phyloP scores from a whole-genome alignment of 2,113 vertebrate genomes.

The Charadrius vociferus region DNA sequence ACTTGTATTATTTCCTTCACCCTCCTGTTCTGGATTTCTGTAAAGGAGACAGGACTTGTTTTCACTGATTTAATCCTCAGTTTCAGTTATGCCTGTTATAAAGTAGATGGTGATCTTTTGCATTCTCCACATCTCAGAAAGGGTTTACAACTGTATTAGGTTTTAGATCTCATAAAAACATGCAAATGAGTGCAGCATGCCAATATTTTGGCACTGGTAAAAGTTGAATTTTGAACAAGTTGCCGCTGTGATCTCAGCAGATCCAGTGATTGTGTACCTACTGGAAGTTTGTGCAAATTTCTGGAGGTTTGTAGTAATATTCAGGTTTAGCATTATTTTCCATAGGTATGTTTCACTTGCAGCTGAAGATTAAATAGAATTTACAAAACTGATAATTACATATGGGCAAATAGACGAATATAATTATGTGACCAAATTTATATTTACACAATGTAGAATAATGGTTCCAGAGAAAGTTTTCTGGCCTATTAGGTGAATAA shows the following conservation, averaged over 20 bases:
- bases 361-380: neutral
- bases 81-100: neutral
- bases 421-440: neutral
- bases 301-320: neutral
- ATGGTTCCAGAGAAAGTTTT: neutral
- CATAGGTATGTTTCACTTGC: neutral
- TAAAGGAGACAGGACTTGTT: neutral
- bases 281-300: neutral
- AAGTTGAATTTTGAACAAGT: neutral
- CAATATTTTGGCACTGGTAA: neutral
- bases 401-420: neutral
- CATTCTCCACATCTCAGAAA: neutral
- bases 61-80: neutral
- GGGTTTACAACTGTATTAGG: neutral
- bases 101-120: neutral
- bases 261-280: neutral
- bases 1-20: neutral
- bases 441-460: neutral
- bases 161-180: neutral
- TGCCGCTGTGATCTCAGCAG: neutral
- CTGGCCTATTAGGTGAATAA: neutral
- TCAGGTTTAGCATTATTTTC: neutral
- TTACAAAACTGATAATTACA: neutral
- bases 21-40: neutral
- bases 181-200: neutral